Evolutionary conservation across 2,113 vertebrate genomes (phyloP).

Genomic region (Menura novaehollandiae): DNA sequence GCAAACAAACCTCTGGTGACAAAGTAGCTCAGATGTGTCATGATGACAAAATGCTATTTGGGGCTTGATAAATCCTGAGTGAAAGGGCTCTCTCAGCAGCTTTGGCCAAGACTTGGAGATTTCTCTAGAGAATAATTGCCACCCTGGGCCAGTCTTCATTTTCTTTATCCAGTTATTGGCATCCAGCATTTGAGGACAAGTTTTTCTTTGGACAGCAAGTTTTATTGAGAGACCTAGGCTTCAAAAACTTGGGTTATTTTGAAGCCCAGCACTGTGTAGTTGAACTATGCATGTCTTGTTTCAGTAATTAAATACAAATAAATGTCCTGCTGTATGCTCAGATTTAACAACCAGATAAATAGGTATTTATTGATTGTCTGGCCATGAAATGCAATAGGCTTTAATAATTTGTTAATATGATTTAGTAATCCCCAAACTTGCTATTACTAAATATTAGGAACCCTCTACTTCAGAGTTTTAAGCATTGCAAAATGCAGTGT

Average conservation of each 20-base stretch:
- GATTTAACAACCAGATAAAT: background rate
- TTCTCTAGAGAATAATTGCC: background rate
- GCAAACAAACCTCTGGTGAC: background rate
- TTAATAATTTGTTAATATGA: background rate
- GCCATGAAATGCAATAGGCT: background rate
- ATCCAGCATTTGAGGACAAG: background rate
- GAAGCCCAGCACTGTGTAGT: background rate
- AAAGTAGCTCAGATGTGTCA: background rate
- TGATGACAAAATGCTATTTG: background rate
- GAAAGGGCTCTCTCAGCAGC: background rate
- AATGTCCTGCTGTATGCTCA: background rate
- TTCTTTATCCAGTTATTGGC: background rate
- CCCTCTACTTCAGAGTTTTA: background rate
- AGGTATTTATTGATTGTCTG: constrained; percentile 3
- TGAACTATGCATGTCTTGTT: background rate
- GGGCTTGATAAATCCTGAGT: background rate
- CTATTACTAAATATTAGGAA: background rate
- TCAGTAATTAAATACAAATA: constrained; percentile 27
- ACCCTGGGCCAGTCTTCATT: background rate
- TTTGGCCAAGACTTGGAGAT: background rate
- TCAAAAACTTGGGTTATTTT: background rate
- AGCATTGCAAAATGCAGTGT: background rate
- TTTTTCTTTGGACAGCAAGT: background rate
- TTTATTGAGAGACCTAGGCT: background rate
- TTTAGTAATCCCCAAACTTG: background rate